phyloP scores from a whole-genome alignment of 2,888 invertebrate genomes.

The Cephus pygmeus region DNA sequence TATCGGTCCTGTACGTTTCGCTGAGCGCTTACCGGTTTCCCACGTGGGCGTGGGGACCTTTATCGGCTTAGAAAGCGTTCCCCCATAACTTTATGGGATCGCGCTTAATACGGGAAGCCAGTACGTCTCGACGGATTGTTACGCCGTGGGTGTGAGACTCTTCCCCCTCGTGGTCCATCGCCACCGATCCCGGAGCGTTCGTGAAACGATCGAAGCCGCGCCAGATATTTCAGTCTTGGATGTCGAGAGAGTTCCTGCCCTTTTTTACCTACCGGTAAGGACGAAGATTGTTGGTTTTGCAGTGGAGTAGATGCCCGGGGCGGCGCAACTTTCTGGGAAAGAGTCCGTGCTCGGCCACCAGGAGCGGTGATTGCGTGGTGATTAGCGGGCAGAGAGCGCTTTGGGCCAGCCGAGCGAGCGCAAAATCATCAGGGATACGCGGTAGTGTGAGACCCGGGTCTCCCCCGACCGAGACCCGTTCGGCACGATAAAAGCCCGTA shows the following conservation, averaged over 20 bases:
- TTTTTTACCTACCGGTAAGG: slow-evolving; percentile 38
- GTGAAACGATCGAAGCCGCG: background rate
- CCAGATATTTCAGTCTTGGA: background rate
- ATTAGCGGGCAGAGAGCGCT: slow-evolving; percentile 50
- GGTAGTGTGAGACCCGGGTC: background rate
- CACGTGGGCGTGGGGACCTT: slow-evolving; percentile 5
- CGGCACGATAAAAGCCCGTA: background rate
- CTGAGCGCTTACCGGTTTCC: slow-evolving; percentile 1
- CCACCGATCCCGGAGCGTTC: background rate
- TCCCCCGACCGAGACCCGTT: background rate
- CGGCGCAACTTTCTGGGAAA: slow-evolving; percentile 44
- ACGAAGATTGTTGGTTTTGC: slow-evolving; percentile 63
- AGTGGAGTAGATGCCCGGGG: slow-evolving; percentile 42
- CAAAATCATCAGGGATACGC: background rate
- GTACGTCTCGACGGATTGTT: background rate
- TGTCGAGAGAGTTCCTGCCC: background rate
- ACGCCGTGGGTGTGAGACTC: background rate
- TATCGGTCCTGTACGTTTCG: background rate
- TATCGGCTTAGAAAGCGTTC: slow-evolving; percentile 9
- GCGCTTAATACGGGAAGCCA: background rate
- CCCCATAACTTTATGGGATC: background rate
- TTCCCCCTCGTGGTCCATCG: background rate
- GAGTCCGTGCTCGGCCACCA: slow-evolving; percentile 38
- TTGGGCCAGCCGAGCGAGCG: slow-evolving; percentile 4
- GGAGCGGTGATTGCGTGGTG: slow-evolving; percentile 61